Conservation (phyloP, 1,140 invertebrate species). For the Drosophila baimaii region DNA sequence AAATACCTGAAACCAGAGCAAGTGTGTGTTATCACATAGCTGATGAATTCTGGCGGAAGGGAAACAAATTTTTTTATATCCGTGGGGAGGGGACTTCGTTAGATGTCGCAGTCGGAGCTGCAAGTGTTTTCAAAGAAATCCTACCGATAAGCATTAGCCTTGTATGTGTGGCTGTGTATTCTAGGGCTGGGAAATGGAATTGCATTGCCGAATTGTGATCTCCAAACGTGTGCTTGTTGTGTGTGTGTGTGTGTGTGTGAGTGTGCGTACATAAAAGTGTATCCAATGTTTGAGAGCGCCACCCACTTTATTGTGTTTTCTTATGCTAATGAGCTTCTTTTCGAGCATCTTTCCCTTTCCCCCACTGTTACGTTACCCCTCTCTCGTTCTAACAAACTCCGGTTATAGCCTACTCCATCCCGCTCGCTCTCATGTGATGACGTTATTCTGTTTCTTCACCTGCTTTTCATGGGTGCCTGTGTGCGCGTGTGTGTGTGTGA, state of each 20-base stretch:
- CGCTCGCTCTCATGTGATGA: constrained; percentile 50
- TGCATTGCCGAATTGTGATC: constrained; percentile 59
- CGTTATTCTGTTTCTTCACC: constrained; percentile 70
- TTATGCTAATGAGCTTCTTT: constrained; percentile 75
- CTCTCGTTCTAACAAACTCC: not conserved
- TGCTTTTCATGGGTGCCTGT: constrained; percentile 31
- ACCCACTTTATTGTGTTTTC: constrained; percentile 70
- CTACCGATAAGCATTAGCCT: constrained; percentile 62
- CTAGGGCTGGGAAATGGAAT: constrained; percentile 15
- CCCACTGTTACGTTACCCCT: constrained; percentile 4
- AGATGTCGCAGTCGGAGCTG: constrained; percentile 66
- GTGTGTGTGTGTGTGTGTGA: constrained; percentile 21
- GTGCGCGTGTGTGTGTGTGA: constrained; percentile 13
- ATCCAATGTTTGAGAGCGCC: constrained; percentile 42
- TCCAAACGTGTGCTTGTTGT: constrained; percentile 12
- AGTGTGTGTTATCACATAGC: constrained; percentile 61
- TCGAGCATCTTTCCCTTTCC: constrained; percentile 44
- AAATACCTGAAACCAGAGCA: constrained; percentile 28
- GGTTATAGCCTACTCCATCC: constrained; percentile 32
- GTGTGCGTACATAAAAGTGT: constrained; percentile 51
- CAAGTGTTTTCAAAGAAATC: constrained; percentile 64
- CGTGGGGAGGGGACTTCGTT: not conserved
- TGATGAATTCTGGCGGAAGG: constrained; percentile 13
- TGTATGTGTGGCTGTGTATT: constrained; percentile 26
- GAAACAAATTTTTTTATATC: constrained; percentile 33